These are phyloP conservation scores for Sparidentex hasta DNA, from an alignment of 2,797 vertebrate genomes.

Conservation along the genomic window DNA sequence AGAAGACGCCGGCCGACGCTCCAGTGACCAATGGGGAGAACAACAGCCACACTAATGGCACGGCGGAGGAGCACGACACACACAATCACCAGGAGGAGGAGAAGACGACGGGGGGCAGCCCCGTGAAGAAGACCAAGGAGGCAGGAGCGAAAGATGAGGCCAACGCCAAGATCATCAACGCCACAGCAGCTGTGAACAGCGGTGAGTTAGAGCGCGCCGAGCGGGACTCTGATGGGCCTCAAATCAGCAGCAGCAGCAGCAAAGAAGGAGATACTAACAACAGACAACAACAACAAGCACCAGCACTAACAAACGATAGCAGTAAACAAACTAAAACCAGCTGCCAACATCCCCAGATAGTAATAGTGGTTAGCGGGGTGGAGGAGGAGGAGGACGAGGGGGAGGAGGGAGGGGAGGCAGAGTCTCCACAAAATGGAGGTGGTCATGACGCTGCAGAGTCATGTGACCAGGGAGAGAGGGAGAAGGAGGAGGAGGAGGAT, in stretches of 20 bases:
- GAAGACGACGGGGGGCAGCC: slow-evolving; percentile 71
- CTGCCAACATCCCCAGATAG: slow-evolving; percentile 36
- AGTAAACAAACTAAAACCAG: slow-evolving; percentile 6
- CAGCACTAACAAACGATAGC: slow-evolving; percentile 46
- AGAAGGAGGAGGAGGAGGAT: slow-evolving; percentile 48
- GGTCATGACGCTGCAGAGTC: slow-evolving; percentile 49
- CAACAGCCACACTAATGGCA: slow-evolving; percentile 78
- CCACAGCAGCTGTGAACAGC: slow-evolving; percentile 81
- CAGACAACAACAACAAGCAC: slow-evolving; percentile 17
- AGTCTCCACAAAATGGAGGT: slow-evolving; percentile 58
- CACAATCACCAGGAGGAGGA: slow-evolving; percentile 82
- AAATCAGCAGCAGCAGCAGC: slow-evolving; percentile 54
- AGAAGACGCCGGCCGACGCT: slow-evolving; percentile 51
- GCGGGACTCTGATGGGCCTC: slow-evolving; percentile 64
- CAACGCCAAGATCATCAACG: slow-evolving; percentile 85
- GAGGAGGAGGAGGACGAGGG: slow-evolving; percentile 45
- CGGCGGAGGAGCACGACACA: slow-evolving; percentile 76
- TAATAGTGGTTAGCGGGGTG: slow-evolving; percentile 66
- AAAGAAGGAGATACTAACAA: slow-evolving; percentile 66
- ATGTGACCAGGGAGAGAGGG: slow-evolving; percentile 60
- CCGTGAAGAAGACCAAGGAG: slow-evolving; percentile 81
- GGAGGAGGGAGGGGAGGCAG: not conserved
- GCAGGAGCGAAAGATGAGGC: slow-evolving; percentile 79
- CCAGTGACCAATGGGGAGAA: slow-evolving; percentile 85
- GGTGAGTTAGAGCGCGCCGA: slow-evolving; percentile 83